phyloP scores from a whole-genome alignment of 2,797 vertebrate species.

The Notoglanidium macrostoma region DNA sequence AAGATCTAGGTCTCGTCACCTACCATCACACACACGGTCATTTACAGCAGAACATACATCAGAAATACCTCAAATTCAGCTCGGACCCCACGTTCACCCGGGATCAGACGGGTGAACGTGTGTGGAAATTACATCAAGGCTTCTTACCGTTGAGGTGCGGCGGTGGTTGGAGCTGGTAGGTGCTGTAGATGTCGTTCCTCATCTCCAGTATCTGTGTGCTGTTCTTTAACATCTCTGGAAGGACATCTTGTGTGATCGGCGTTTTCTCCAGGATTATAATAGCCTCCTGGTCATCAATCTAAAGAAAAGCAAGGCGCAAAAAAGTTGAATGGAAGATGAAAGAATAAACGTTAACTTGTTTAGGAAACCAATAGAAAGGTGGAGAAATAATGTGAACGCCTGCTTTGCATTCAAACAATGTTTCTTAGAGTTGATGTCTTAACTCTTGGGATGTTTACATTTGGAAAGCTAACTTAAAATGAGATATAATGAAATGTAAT shows the following conservation, averaged over 20 bases:
- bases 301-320: background rate
- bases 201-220: slow-evolving; percentile 80
- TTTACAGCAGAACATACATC: background rate
- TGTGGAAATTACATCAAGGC: background rate
- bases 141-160: slow-evolving; percentile 83
- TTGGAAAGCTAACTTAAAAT: background rate
- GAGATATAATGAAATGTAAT: too few relatives aligned
- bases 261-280: slow-evolving; percentile 94
- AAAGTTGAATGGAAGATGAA: background rate
- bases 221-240: slow-evolving; percentile 76
- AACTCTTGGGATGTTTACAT: background rate
- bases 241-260: slow-evolving; percentile 82
- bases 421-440: background rate
- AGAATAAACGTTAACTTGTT: background rate
- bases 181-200: slow-evolving; percentile 93
- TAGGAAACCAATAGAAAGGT: background rate
- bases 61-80: background rate
- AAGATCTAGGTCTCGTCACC: background rate
- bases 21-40: too few relatives aligned
- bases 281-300: slow-evolving; percentile 79
- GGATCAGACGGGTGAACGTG: background rate
- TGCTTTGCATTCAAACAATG: background rate
- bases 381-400: background rate
- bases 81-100: background rate
- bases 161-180: slow-evolving; percentile 82